Base-by-base conservation (phyloP, 2,888 invertebrate species). In the Sturmia bella region DNA sequence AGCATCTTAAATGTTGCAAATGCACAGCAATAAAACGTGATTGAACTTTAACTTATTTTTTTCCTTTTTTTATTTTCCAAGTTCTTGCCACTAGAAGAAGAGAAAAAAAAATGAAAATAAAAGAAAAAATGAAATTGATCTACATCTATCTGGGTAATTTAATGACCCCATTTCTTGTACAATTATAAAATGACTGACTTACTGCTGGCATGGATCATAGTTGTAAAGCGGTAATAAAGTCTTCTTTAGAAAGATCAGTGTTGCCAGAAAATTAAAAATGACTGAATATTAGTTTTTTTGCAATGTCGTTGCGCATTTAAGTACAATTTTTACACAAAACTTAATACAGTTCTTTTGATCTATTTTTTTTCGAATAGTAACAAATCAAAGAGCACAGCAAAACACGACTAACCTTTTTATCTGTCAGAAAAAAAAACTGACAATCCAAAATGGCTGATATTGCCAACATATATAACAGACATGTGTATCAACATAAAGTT, bases 41-140 rank as follows among this genome's bases (percentile, higher is more conserved):
- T 63, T 81, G 72, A 80, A 80, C 80, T 80, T 80, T 80, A 69
- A 56, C 74, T 74, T 72, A n/a, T 59, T 45, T 27, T 69, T 48
- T 11, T n/a, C n/a, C n/a, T n/a, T 45, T 56, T 56, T 7, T 54
- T 73, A 15, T 27, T 66, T 50, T 39, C 59, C 13, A 24, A n/a
- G 59, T 24, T 43, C 27, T 52, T 43, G 43, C 21, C 19, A 37
- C 50, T 12, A 45, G 57, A 50, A 15, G 32, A 27, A 64, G 41
- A 15, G 32, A 27, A 48, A 9, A 9, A 63, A 56, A 50, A 39
- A 43, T 63, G 17, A 37, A n/a, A n/a, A 45, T 43, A 24, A 5
- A 19, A 56, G 15, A 43, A 56, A 17, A 48, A 39, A 17, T 32
- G 9, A 32, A 50, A 37, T 39, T 77, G 68, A 57, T 81, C 57